A percentile compares a stretch with the other conserved stretches of the same genome.
These are phyloP conservation scores for Agonopterix heracliana DNA, from an alignment of 2,888 invertebrate species.

Conservation along the genomic window DNA sequence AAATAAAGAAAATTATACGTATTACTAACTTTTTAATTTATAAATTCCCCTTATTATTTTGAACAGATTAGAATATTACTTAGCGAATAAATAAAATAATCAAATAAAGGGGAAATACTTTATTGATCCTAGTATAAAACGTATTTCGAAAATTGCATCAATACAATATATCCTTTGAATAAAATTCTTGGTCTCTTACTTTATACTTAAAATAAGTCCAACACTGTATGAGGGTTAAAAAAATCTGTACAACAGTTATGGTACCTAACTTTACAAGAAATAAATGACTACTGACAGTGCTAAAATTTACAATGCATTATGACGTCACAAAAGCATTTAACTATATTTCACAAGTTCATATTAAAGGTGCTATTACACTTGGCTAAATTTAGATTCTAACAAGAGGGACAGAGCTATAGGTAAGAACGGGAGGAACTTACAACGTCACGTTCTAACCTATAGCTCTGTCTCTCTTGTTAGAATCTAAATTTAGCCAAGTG, in stretches of 20 bases:
- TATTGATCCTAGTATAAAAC: slow-evolving; percentile 75
- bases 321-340: slow-evolving; percentile 10
- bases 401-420: too few relatives aligned
- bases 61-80: background rate
- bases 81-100: slow-evolving; percentile 38
- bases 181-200: slow-evolving; percentile 70
- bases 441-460: too few relatives aligned
- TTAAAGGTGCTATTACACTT: too few relatives aligned
- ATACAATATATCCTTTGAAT: slow-evolving; percentile 70
- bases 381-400: too few relatives aligned
- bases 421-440: too few relatives aligned
- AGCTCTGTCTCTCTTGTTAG: too few relatives aligned
- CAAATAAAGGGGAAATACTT: slow-evolving; percentile 63
- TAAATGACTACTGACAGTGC: slow-evolving; percentile 40
- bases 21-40: background rate
- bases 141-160: slow-evolving; percentile 73
- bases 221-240: slow-evolving; percentile 47
- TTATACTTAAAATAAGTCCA: slow-evolving; percentile 63
- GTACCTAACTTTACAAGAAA: slow-evolving; percentile 53
- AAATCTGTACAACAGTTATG: slow-evolving; percentile 61
- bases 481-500: too few relatives aligned
- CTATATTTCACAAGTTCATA: background rate
- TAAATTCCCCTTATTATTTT: background rate
- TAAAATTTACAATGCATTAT: slow-evolving; percentile 48
- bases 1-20: slow-evolving; percentile 9